Base-by-base conservation (phyloP, 2,113 vertebrate genomes). In the Ranitomeya variabilis region DNA sequence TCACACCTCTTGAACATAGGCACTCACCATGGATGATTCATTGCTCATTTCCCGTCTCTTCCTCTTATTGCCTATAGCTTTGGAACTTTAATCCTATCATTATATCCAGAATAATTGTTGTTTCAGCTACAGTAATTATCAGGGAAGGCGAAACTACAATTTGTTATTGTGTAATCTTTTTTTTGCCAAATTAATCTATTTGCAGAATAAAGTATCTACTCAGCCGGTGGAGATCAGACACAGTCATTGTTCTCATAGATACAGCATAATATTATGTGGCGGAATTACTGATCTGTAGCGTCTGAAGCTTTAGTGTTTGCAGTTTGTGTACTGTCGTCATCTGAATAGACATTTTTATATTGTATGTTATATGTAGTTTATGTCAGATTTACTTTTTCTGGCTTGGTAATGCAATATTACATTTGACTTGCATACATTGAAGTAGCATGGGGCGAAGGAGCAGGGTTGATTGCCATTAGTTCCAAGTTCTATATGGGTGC, bases 111-210 rank as follows among this genome's bases (percentile, higher is more conserved):
- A 54, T 54, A 57, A 79, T 79, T 79, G 77, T 78, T 78, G 51
- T 78, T 55, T 19, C 51, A 78, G 7, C 76, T 55, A 12, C 45
- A 55, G 76, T 57, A 79, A 79, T 54, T 79, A 79, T 23, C 51
- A 55, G 52, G 77, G 77, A 78, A 79, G 52, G 77, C 52, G 52
- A 79, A 79, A 79, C 77, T 79, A 79, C 52, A 79, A 57, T 79
- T 55, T 79, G 3, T 55, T 55, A 57, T 79, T 55, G 77, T 79
- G 77, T 11, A 79, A 79, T 55, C 11, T 7, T 51, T 78, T 54
- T 78, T 79, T 79, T 55, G 19, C 52, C 74, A 79, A 26, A 55
- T 79, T 79, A 55, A 55, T 78, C 76, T 78, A n/a, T 78, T 54
- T 78, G 45, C 19, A 52, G 19, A 37, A 77, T 52, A 77, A 19